Base-by-base conservation (phyloP, 2,888 invertebrate species). In the Notodonta dromedarius region DNA sequence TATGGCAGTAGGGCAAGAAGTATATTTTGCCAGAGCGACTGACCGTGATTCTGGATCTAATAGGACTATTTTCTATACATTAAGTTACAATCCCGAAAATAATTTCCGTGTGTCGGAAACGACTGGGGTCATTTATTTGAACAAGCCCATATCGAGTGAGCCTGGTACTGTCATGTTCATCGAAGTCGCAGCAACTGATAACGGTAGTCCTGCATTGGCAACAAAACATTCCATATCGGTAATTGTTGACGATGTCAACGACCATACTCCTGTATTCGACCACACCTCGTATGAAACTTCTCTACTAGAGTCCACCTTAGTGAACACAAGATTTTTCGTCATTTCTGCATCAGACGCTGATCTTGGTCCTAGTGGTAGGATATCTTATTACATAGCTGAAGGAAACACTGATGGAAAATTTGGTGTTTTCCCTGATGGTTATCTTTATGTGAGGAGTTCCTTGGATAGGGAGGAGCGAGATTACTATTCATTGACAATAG, bases 341-440 rank as follows among this genome's bases (percentile, higher is more conserved):
- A 94, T 99, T 48, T 96, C 96, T 14, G 99, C 99, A 5, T 96
- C 96, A 8, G 99, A 99, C 83, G 96, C 96, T 13, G 99, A 99
- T 90, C 94, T 97, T 53, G 98, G 97, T 0, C 87, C 92, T 1
- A 98, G 97, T 86, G 97, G 97, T 0, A 94, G 95, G 66, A 95
- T 98, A 59, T 95, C 96, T 0, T 98, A 98, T 86, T 94, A 95
- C 55, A 98, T 99, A 57, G 95, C 95, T 0, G 97, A 97, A 82
- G 98, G 99, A 2, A 98, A 99, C 82, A 91, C 94, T 7, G 97
- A 98, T 78, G 95, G 94, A 54, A 97, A 96, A 82, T 99, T 99
- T 88, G 98, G 98, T 0, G 96, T 99, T 51, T 99, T 99, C 83
- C 99, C 99, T 0, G 98, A 99, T 89, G 99, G 99, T 0, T 97